A percentile compares a stretch with the other conserved stretches of the same genome.
These are phyloP conservation scores for Ypsolopha sequella DNA, from an alignment of 2,888 invertebrate genomes.

Conservation along the genomic window DNA sequence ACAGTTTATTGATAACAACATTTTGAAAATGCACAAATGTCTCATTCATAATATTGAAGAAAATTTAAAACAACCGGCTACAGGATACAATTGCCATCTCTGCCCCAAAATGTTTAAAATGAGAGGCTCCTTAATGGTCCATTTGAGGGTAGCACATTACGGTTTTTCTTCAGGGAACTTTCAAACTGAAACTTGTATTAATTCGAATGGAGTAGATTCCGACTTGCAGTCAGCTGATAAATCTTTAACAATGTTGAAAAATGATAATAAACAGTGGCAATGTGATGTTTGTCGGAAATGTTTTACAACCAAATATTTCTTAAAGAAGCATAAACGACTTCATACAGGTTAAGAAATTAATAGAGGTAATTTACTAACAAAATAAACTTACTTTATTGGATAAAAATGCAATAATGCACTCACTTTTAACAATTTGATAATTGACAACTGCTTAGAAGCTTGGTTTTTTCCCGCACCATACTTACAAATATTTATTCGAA, in stretches of 20 bases:
- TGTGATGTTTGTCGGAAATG: constrained; percentile 87
- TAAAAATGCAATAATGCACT: no score
- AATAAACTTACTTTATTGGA: not conserved
- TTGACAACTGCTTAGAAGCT: no score
- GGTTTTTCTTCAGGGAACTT: constrained; percentile 55
- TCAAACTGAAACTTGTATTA: constrained; percentile 13
- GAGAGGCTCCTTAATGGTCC: constrained; percentile 85
- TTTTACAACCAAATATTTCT: constrained; percentile 90
- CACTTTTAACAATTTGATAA: no score
- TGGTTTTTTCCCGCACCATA: no score
- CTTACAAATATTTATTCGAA: no score
- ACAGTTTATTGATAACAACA: constrained; percentile 76
- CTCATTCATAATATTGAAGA: constrained; percentile 73
- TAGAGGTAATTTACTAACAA: constrained; percentile 63
- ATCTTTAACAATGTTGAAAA: constrained; percentile 23
- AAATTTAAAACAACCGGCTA: constrained; percentile 36
- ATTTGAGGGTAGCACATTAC: constrained; percentile 83
- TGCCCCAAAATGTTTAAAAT: constrained; percentile 86
- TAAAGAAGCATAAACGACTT: constrained; percentile 89
- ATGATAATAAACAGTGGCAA: constrained; percentile 85
- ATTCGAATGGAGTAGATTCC: constrained; percentile 19
- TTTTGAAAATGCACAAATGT: constrained; percentile 81
- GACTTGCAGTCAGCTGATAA: constrained; percentile 1
- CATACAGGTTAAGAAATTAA: constrained; percentile 79
- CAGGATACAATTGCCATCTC: constrained; percentile 78